phyloP scores from a whole-genome alignment of 2,797 vertebrate species.

The Mallotus villosus region DNA sequence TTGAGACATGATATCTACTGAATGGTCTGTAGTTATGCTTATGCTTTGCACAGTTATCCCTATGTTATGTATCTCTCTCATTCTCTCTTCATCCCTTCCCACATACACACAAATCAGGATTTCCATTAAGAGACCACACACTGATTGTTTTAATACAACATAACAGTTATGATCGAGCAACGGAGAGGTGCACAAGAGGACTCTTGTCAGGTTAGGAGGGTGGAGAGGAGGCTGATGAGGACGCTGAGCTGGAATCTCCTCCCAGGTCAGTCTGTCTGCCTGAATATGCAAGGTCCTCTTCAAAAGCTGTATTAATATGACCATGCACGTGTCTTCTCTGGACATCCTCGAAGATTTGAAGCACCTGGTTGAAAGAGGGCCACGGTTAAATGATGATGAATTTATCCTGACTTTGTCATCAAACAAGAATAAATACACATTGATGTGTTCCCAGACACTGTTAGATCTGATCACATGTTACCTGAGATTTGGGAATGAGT shows the following conservation, averaged over 20 bases:
- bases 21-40: not conserved
- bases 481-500: conserved; percentile 87
- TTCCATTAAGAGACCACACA: not conserved
- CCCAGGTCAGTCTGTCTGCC: conserved; percentile 4
- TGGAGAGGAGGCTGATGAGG: conserved; percentile 19
- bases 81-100: not conserved
- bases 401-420: no score
- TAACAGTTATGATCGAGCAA: not conserved
- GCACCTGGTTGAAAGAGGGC: conserved; percentile 69
- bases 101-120: not conserved
- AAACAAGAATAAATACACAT: not conserved
- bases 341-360: conserved; percentile 84
- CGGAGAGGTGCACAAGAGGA: not conserved
- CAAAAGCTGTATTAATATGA: conserved; percentile 66
- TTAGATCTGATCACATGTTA: conserved; percentile 43
- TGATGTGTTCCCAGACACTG: not conserved
- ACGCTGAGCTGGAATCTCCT: conserved; percentile 11
- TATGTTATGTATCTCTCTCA: not conserved
- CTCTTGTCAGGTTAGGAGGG: not conserved
- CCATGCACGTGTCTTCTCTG: conserved; percentile 69
- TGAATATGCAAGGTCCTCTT: conserved; percentile 49
- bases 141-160: not conserved
- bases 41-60: not conserved
- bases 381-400: not conserved
- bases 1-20: no score